Evolutionary conservation across 2,888 invertebrate species (phyloP).

Genomic region (Lamproptera curius): DNA sequence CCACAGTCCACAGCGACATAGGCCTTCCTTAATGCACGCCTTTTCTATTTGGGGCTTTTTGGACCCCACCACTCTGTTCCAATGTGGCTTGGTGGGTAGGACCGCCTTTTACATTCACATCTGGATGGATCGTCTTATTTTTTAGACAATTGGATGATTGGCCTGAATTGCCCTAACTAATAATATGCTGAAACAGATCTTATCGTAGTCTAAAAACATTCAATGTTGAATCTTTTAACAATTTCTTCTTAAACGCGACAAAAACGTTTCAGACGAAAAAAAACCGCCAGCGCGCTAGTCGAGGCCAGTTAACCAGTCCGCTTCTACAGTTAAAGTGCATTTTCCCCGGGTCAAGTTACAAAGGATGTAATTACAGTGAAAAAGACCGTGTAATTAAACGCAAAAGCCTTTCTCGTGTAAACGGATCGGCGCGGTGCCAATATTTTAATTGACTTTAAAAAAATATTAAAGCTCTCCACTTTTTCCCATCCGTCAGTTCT

Average conservation of each 20-base stretch:
- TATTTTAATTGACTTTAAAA: slow-evolving; percentile 23
- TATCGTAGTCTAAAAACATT: too few relatives aligned
- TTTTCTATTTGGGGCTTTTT: too few relatives aligned
- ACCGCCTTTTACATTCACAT: neutral
- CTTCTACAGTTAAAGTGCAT: slow-evolving; percentile 32
- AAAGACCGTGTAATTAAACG: slow-evolving; percentile 31
- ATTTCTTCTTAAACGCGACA: neutral
- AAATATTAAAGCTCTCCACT: neutral
- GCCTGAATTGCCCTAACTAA: too few relatives aligned
- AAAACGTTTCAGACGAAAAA: slow-evolving; percentile 3
- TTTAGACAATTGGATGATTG: too few relatives aligned
- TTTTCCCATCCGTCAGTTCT: neutral
- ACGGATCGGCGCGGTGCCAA: slow-evolving; percentile 28
- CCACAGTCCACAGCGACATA: too few relatives aligned
- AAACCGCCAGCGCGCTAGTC: slow-evolving; percentile 1
- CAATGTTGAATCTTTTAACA: too few relatives aligned
- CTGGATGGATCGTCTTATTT: neutral
- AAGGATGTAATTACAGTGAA: slow-evolving; percentile 34
- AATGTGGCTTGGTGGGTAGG: too few relatives aligned
- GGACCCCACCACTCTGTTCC: too few relatives aligned
- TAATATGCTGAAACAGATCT: too few relatives aligned
- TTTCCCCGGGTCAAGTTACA: slow-evolving; percentile 34
- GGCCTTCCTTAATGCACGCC: too few relatives aligned
- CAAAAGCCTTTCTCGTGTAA: slow-evolving; percentile 28
- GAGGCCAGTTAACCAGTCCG: slow-evolving; percentile 14